Base-by-base conservation (phyloP, 2,888 invertebrate species). In the Heteropelma amictum region DNA sequence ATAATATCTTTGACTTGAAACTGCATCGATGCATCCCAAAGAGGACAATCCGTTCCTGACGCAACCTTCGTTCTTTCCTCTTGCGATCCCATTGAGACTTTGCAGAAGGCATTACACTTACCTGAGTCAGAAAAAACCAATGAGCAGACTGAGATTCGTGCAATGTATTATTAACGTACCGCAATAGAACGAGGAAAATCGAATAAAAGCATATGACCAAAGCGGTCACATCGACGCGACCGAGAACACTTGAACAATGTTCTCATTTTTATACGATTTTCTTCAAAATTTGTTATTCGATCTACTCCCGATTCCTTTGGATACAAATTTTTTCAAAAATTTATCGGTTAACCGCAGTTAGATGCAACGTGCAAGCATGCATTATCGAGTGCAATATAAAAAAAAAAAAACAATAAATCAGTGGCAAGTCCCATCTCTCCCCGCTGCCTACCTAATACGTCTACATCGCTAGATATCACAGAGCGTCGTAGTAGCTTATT, bases 21-120 rank as follows among this genome's bases (percentile, higher is more conserved):
- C 88, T 95, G 95, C 94, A 95, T 95, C 53, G 93, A 93, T 63
- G 92, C 91, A 86, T 95, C 94, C 94, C 95, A 95, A 72, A 93
- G 90, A 8, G 94, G 92, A 76, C 88, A 89, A 65, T 90, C 87
- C 30, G 91, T 90, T 21, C 93, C 92, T 68, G 91, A 91, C 14
- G 91, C 90, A 19, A 93, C 90, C 35, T 91, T 91, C 0, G 95
- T 95, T 81, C 92, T 91, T 82, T 94, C 93, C 82, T 93, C 93
- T 88, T 94, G 94, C 26, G 92, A 92, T 4, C 94, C 94, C 90
- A 95, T 91, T 72, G 92, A 92, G 1, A 94, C 93, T 89, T 94
- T 94, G 87, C 94, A 94, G 86, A 94, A 95, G 40, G 94, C 92
- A 85, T 94, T 94, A 85, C 93, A 91, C 85, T 93, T 93, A 19